Evolutionary conservation across 2,113 vertebrate species (phyloP).

Genomic region (Campylomormyrus tamandua): DNA sequence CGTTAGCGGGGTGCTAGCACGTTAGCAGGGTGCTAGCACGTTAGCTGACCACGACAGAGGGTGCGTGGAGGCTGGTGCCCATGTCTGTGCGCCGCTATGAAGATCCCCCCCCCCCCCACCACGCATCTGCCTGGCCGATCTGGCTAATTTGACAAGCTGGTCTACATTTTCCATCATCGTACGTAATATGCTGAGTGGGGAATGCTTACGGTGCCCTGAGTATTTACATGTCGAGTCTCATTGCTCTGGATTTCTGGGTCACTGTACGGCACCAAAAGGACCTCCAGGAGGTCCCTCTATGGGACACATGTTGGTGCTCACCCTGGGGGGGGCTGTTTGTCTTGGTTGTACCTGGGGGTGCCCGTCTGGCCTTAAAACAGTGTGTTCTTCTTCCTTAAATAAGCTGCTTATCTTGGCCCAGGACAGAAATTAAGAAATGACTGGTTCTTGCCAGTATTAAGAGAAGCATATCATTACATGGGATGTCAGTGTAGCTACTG

Average conservation of each 20-base stretch:
- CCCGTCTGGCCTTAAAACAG: background rate
- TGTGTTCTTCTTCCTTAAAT: background rate
- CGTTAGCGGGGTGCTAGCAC: background rate
- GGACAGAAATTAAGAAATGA: background rate
- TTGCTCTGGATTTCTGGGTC: background rate
- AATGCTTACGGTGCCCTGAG: background rate
- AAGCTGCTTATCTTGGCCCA: background rate
- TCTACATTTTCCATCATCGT: background rate
- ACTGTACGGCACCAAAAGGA: background rate
- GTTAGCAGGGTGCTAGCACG: too few relatives aligned
- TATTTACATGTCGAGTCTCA: background rate
- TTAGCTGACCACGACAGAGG: background rate
- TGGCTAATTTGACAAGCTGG: background rate
- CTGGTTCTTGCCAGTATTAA: background rate
- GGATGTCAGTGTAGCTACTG: background rate
- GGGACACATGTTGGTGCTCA: background rate
- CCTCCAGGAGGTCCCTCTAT: background rate
- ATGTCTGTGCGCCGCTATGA: background rate
- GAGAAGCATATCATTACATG: background rate
- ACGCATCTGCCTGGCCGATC: background rate
- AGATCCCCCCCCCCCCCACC: background rate
- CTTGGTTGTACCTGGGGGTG: background rate
- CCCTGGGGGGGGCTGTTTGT: background rate
- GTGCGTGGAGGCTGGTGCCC: background rate
- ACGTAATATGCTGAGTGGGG: background rate